These are phyloP conservation scores for Stegodyphus dumicola DNA, from an alignment of 1,140 invertebrate genomes.

Conservation along the genomic window DNA sequence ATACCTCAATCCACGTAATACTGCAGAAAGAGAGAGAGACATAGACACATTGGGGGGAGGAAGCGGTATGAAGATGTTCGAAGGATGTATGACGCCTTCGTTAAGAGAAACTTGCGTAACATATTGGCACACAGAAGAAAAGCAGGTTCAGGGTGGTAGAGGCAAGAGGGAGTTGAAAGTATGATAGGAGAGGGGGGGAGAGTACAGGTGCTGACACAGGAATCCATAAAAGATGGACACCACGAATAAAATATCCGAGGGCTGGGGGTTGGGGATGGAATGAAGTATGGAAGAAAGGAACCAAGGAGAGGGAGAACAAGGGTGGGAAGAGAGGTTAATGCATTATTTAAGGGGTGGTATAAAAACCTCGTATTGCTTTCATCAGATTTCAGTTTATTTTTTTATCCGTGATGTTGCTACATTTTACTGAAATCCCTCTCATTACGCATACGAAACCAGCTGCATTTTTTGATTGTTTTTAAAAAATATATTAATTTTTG, in stretches of 20 bases:
- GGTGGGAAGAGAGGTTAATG: not conserved
- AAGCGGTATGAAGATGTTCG: not conserved
- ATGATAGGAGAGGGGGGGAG: not conserved
- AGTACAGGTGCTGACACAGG: conserved; percentile 23
- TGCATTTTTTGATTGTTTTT: no score
- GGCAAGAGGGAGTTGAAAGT: not conserved
- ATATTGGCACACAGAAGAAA: not conserved
- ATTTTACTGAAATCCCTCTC: no score
- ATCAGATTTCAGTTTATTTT: no score
- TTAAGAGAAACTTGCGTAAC: conserved; percentile 5
- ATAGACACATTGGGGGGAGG: no score
- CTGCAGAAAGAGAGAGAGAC: no score
- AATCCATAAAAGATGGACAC: conserved; percentile 45
- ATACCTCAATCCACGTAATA: not conserved
- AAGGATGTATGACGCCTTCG: not conserved
- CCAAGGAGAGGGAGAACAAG: not conserved
- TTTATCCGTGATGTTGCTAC: no score
- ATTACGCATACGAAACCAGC: no score
- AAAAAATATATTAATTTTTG: no score
- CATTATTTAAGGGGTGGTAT: conserved; percentile 1
- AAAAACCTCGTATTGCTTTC: no score
- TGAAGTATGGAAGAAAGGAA: not conserved
- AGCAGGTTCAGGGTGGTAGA: not conserved
- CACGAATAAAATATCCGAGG: conserved; percentile 8
- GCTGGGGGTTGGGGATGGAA: not conserved